These are phyloP conservation scores for Rhinoptilus africanus DNA, from an alignment of 2,113 vertebrate genomes.

Conservation along the genomic window DNA sequence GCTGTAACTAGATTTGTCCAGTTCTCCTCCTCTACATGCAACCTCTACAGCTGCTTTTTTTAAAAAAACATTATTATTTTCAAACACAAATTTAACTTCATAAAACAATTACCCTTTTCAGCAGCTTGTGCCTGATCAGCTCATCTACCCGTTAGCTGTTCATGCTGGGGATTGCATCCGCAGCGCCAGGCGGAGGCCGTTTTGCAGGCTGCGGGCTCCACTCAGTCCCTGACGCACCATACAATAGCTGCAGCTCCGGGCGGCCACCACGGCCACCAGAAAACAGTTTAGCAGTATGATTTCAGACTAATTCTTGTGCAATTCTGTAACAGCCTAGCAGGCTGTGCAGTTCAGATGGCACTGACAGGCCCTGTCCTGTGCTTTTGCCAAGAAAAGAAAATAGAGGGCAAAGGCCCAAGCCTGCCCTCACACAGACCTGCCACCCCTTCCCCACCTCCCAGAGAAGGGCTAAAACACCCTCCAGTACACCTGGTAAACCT, in stretches of 20 bases:
- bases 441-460: neutral
- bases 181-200: neutral
- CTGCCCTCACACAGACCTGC: neutral
- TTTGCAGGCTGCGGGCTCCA: neutral
- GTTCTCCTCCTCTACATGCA: neutral
- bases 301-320: neutral
- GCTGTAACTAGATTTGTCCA: conserved; percentile 23
- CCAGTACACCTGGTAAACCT: neutral
- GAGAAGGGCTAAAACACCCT: neutral
- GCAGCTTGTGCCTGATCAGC: neutral
- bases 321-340: conserved; percentile 1
- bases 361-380: neutral
- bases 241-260: neutral
- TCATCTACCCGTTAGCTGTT: neutral
- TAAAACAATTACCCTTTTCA: conserved; percentile 15
- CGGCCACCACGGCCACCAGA: rapidly evolving
- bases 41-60: neutral
- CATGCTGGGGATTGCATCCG: neutral
- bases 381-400: neutral
- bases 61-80: neutral
- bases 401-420: neutral
- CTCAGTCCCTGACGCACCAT: rapidly evolving
- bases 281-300: neutral
- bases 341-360: conserved; percentile 12
- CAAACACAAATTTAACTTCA: neutral